Conservation (phyloP, 2,797 vertebrate genomes). For the Anableps anableps region DNA sequence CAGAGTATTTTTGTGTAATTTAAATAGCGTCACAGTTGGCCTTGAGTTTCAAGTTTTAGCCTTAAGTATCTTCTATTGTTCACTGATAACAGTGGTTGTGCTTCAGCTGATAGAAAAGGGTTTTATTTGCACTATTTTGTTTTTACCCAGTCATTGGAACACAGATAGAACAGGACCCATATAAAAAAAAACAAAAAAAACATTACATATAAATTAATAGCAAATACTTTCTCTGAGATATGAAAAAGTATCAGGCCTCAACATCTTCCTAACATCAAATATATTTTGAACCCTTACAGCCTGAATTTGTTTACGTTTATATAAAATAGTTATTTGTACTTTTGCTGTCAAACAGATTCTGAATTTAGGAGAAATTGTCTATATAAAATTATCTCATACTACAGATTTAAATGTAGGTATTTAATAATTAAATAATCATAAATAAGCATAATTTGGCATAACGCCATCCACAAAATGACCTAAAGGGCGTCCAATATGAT, state of each 20-base stretch:
- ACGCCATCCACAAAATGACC: no score
- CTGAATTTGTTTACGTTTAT: no score
- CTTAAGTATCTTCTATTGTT: background rate
- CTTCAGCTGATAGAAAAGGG: background rate
- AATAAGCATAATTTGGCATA: no score
- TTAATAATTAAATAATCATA: no score
- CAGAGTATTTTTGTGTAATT: background rate
- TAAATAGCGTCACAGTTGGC: background rate
- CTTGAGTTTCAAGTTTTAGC: background rate
- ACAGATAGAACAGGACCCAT: background rate
- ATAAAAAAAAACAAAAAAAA: background rate
- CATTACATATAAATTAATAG: background rate
- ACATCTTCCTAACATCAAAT: background rate
- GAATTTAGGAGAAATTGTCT: no score
- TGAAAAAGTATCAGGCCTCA: background rate
- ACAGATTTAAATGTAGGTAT: no score
- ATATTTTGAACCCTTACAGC: no score
- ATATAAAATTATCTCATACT: no score
- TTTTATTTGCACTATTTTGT: background rate
- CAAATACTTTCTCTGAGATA: background rate
- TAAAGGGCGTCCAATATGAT: no score
- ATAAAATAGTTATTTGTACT: no score
- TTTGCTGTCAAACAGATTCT: no score
- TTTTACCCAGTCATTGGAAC: background rate
- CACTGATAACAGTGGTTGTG: background rate